Base-by-base conservation (phyloP, 2,113 vertebrate species). In the Leptocoma aspasia region DNA sequence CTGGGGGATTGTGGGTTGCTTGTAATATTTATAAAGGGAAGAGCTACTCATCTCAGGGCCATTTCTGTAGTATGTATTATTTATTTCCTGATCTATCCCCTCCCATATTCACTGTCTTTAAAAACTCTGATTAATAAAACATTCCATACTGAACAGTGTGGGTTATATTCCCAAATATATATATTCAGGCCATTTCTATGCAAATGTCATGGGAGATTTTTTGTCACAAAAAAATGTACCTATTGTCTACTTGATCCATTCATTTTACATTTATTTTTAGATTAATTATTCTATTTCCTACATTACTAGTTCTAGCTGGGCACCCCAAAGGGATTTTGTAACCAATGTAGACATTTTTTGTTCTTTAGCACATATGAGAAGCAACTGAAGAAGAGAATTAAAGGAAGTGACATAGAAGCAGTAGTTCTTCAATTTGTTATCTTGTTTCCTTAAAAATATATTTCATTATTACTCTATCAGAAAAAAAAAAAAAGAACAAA, bases 21-120 rank as follows among this genome's bases (percentile, higher is more conserved):
- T 98, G 96, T 97, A 98, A 98, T 98, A 98, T 98, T 98, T 98
- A 98, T 98, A 96, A 98, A 97, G 95, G 39, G 95, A 97, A 97
- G 92, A 97, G 65, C 91, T 93, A 95, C 97, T 97, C 97, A 97
- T 97, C 96, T 97, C 94, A 97, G 95, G 96, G 96, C 97, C 96
- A 97, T 98, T 98, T 98, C 96, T 96, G 88, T 93, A 88, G 59
- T 87, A 98, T 98, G 96, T 97, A 98, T 98, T 98, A 98, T 98
- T 98, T 97, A 98, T 98, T 96, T 94, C 91, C 92, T 97, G 96
- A 95, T 97, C 95, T 97, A 92, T 96, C 81, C 76, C 95, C 92
- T 97, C 89, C 97, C 82, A 92, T 97, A 93, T 97, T 97, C 97
- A 92, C 94, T 95, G 93, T 97, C 97, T 97, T 97, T 97, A 97